Evolutionary conservation across 1,140 invertebrate genomes (phyloP).

Genomic region (Zaprionus gabonicus): DNA sequence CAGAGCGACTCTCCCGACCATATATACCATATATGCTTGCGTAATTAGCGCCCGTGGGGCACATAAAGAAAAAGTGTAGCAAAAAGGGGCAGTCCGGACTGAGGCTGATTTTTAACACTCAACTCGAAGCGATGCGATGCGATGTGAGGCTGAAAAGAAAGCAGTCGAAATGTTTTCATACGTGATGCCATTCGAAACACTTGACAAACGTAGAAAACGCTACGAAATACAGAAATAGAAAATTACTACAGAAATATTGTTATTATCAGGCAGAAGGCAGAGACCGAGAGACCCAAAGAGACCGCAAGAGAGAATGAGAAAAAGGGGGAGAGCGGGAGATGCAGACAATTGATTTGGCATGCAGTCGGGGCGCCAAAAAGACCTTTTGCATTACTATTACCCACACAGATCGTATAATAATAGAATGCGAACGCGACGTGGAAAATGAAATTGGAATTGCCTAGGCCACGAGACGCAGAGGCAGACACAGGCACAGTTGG

Average conservation of each 20-base stretch:
- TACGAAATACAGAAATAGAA: constrained; percentile 25
- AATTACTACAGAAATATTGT: constrained; percentile 47
- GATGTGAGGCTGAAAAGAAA: constrained; percentile 47
- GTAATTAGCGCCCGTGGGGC: constrained; percentile 66
- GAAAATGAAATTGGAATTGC: constrained; percentile 65
- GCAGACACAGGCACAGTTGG: constrained; percentile 15
- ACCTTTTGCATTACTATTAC: constrained; percentile 61
- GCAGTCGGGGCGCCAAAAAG: constrained; percentile 54
- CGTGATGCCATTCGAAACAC: constrained; percentile 56
- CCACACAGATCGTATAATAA: constrained; percentile 44
- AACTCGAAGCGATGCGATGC: constrained; percentile 12
- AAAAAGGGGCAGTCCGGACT: constrained; percentile 32
- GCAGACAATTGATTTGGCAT: constrained; percentile 73
- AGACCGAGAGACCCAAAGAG: constrained; percentile 3
- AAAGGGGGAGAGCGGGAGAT: neutral
- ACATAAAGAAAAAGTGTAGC: constrained; percentile 57
- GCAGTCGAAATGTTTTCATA: constrained; percentile 49
- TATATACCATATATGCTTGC: constrained; percentile 57
- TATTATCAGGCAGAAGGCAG: constrained; percentile 54
- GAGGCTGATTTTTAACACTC: constrained; percentile 39
- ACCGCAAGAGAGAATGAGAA: neutral
- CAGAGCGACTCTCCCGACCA: constrained; percentile 33
- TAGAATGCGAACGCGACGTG: constrained; percentile 68
- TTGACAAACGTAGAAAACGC: constrained; percentile 59
- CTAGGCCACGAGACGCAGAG: constrained; percentile 20